Conservation (phyloP, 2,888 invertebrate species). For the Brenthis daphne region DNA sequence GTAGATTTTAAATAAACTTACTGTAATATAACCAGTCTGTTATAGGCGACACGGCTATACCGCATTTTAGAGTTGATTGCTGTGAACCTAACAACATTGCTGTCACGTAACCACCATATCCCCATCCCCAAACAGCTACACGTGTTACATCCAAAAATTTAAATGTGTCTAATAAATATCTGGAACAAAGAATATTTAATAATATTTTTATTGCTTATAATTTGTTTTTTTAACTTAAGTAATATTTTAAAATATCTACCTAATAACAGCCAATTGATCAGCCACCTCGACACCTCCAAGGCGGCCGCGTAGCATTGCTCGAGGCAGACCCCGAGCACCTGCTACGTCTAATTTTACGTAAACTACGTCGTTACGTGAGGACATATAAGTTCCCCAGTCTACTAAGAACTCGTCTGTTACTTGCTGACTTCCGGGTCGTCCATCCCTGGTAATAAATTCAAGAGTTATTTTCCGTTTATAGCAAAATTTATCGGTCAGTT, state of each 20-base stretch:
- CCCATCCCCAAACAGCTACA: slow-evolving; percentile 98
- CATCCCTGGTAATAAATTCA: slow-evolving; percentile 84
- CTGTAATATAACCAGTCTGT: slow-evolving; percentile 98
- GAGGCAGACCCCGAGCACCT: slow-evolving; percentile 91
- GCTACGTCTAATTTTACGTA: slow-evolving; percentile 95
- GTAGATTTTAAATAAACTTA: slow-evolving; percentile 69
- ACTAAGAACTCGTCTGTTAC: slow-evolving; percentile 93
- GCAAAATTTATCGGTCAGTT: no score
- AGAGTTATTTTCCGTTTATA: no score
- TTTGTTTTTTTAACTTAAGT: neutral
- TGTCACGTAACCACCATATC: slow-evolving; percentile 97
- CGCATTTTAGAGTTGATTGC: slow-evolving; percentile 94
- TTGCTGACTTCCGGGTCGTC: slow-evolving; percentile 94
- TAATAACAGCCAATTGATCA: slow-evolving; percentile 94
- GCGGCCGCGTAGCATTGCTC: slow-evolving; percentile 89
- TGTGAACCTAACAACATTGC: slow-evolving; percentile 94
- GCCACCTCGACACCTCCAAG: slow-evolving; percentile 95
- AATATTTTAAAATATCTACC: slow-evolving; percentile 58
- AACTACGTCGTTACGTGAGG: slow-evolving; percentile 94
- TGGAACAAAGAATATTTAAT: slow-evolving; percentile 53
- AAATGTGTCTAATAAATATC: slow-evolving; percentile 90
- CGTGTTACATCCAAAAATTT: slow-evolving; percentile 93
- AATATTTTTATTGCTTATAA: neutral
- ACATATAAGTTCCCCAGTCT: slow-evolving; percentile 97
- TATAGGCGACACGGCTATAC: slow-evolving; percentile 96